Percentiles rank a stretch among this genome's conserved stretches.
These are phyloP conservation scores for Hestina assimilis DNA, from an alignment of 1,140 invertebrate species.

Conservation along the genomic window DNA sequence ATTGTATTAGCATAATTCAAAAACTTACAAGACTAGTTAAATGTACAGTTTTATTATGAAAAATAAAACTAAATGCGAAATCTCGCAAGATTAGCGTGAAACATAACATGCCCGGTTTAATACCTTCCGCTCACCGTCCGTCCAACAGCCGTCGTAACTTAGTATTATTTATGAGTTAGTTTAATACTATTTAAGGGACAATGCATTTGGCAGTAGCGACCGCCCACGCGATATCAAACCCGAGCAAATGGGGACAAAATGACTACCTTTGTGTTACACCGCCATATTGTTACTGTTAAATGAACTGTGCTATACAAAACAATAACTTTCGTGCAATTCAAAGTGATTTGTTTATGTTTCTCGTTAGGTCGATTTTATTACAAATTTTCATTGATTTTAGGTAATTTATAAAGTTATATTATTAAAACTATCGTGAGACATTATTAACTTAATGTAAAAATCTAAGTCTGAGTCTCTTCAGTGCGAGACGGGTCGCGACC, in stretches of 20 bases:
- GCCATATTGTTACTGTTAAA: slow-evolving; percentile 9
- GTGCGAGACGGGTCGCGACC: no score
- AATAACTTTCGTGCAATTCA: no score
- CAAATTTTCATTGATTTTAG: no score
- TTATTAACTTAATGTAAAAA: no score
- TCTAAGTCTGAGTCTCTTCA: no score
- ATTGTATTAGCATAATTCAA: no score
- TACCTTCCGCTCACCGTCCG: slow-evolving; percentile 1
- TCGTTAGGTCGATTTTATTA: no score
- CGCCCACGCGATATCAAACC: slow-evolving; percentile 7
- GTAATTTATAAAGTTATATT: no score
- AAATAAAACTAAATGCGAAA: background rate
- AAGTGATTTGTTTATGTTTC: no score
- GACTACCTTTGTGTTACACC: slow-evolving; percentile 16
- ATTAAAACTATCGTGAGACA: no score
- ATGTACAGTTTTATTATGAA: no score
- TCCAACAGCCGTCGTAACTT: slow-evolving; percentile 8
- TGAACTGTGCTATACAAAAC: background rate
- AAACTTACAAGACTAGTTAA: no score
- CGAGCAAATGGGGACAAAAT: slow-evolving; percentile 14
- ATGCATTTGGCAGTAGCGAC: slow-evolving; percentile 23
- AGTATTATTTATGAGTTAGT: slow-evolving; percentile 27
- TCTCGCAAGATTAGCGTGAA: background rate
- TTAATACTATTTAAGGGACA: slow-evolving; percentile 30
- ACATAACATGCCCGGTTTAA: slow-evolving; percentile 6